phyloP scores from a whole-genome alignment of 2,888 invertebrate species.

The Alsophila aescularia region DNA sequence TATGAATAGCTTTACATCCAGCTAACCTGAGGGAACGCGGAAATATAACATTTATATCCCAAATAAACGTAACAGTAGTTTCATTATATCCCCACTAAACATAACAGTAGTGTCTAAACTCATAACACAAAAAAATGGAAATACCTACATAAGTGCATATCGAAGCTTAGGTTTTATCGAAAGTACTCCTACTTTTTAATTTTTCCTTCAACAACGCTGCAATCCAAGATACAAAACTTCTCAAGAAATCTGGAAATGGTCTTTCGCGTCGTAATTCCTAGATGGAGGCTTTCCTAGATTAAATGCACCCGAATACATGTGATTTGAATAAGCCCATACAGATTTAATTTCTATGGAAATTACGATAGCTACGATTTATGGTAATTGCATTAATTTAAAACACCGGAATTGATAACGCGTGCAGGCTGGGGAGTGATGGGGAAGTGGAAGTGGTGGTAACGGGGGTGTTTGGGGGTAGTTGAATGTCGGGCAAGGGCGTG shows the following conservation, averaged over 20 bases:
- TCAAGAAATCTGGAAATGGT: no score
- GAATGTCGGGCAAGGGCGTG: slow-evolving; percentile 84
- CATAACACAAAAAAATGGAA: no score
- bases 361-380: slow-evolving; percentile 32
- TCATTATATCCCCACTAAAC: no score
- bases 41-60: slow-evolving; percentile 13
- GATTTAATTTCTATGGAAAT: slow-evolving; percentile 32
- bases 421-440: slow-evolving; percentile 39
- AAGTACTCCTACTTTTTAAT: no score
- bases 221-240: no score
- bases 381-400: slow-evolving; percentile 39
- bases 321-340: slow-evolving; percentile 18
- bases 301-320: slow-evolving; percentile 3
- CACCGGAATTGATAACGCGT: slow-evolving; percentile 53
- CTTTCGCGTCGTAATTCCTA: no score
- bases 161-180: no score
- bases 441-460: slow-evolving; percentile 38
- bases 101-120: no score
- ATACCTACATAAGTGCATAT: no score
- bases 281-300: neutral
- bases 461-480: slow-evolving; percentile 63
- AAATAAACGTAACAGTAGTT: neutral
- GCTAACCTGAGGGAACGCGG: slow-evolving; percentile 10
- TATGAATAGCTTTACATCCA: slow-evolving; percentile 38
- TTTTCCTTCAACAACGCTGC: no score